Conservation (phyloP, 2,797 vertebrate genomes). For the Nyctibius grandis region DNA sequence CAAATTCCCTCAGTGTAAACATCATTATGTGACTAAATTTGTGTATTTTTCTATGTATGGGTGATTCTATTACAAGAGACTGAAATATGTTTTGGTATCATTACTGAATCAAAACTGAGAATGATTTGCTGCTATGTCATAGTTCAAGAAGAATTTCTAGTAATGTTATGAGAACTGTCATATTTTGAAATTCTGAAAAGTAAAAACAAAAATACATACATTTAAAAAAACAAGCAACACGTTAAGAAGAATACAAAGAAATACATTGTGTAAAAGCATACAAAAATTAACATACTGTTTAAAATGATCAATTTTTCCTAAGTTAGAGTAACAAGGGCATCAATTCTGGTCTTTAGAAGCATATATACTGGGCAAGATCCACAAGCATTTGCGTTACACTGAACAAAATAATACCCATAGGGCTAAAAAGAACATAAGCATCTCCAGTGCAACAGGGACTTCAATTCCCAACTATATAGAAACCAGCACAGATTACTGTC, state of each 20-base stretch:
- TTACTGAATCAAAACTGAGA: background rate
- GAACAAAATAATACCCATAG: background rate
- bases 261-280: background rate
- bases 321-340: background rate
- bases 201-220: background rate
- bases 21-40: rapidly evolving
- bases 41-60: background rate
- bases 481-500: background rate
- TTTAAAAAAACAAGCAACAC: background rate
- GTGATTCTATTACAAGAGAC: background rate
- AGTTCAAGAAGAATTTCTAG: background rate
- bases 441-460: background rate
- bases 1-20: background rate
- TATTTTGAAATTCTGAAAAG: background rate
- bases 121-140: background rate
- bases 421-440: background rate
- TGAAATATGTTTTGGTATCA: background rate
- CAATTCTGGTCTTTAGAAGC: background rate
- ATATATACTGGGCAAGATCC: background rate
- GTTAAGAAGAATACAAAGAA: background rate
- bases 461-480: background rate
- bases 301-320: background rate
- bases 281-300: background rate
- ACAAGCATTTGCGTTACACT: background rate
- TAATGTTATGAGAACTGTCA: background rate